A percentile compares a stretch with the other conserved stretches of the same genome.
These are phyloP conservation scores for Tenthredo notha DNA, from an alignment of 2,888 invertebrate species.

Conservation along the genomic window DNA sequence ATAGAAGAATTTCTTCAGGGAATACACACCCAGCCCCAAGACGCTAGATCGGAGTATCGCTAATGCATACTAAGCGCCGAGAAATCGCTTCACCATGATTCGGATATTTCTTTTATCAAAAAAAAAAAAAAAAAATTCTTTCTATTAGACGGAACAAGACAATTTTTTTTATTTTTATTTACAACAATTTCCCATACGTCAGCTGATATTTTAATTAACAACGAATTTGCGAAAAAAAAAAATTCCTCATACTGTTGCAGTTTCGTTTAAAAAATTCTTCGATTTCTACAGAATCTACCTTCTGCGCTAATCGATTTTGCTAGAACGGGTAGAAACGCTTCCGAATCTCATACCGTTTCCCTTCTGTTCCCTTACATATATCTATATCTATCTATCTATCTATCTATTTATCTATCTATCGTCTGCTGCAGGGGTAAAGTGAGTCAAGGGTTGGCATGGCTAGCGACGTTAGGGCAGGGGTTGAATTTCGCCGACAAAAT, in stretches of 20 bases:
- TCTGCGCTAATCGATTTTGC: not conserved
- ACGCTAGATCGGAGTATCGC: constrained; percentile 37
- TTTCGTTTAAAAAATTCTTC: not conserved
- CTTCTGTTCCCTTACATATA: not conserved
- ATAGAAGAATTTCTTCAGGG: constrained; percentile 38
- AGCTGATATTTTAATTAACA: not conserved
- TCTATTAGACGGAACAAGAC: not conserved
- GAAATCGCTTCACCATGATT: not conserved
- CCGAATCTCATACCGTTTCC: not conserved
- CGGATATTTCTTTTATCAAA: not conserved
- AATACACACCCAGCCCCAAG: not conserved
- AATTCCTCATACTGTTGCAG: not conserved
- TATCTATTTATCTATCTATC: not conserved
- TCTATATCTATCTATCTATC: not conserved
- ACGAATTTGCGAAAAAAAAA: not conserved
- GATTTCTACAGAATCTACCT: not conserved
- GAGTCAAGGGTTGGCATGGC: constrained; percentile 15
- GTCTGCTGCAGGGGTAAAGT: constrained; percentile 31
- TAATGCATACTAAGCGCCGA: constrained; percentile 43
- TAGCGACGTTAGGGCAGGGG: constrained; percentile 48
- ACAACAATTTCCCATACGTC: not conserved
- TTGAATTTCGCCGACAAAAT: constrained; percentile 57
- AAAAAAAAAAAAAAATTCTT: not conserved
- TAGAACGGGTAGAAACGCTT: not conserved
- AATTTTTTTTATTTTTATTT: not conserved